A percentile compares a stretch with the other conserved stretches of the same genome.
phyloP scores from a whole-genome alignment of 1,140 invertebrate genomes.

The Pseudomyrmex cubaensis region DNA sequence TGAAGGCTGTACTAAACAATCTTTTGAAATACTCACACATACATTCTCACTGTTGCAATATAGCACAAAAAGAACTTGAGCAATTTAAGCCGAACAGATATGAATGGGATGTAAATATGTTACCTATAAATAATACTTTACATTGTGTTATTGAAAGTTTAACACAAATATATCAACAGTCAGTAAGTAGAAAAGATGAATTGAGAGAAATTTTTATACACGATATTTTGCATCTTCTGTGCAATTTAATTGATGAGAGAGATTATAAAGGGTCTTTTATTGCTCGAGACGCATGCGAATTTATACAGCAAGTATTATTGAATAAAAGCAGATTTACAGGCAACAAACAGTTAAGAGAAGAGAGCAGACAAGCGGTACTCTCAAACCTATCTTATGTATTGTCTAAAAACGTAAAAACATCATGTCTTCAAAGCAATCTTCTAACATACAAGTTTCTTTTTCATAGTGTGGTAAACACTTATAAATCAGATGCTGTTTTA shows the following conservation, averaged over 20 bases:
- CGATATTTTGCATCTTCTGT: slow-evolving; percentile 74
- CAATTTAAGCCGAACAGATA: background rate
- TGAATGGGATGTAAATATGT: too few species aligned
- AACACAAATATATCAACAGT: slow-evolving; percentile 69
- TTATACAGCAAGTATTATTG: slow-evolving; percentile 74
- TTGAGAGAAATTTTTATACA: slow-evolving; percentile 67
- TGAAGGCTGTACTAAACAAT: slow-evolving; percentile 64
- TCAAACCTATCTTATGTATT: slow-evolving; percentile 69
- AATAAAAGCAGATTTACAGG: slow-evolving; percentile 45
- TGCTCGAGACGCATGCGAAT: slow-evolving; percentile 68
- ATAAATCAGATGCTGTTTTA: slow-evolving; percentile 64
- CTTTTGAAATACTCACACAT: slow-evolving; percentile 29
- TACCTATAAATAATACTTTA: slow-evolving; percentile 13
- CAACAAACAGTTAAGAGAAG: slow-evolving; percentile 33
- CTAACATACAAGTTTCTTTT: slow-evolving; percentile 68
- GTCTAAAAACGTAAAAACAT: slow-evolving; percentile 38
- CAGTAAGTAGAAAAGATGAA: slow-evolving; percentile 58
- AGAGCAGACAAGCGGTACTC: slow-evolving; percentile 27
- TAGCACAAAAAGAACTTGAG: background rate
- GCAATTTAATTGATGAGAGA: slow-evolving; percentile 60
- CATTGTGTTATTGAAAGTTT: slow-evolving; percentile 64
- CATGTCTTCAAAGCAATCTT: slow-evolving; percentile 58
- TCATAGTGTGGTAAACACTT: slow-evolving; percentile 51
- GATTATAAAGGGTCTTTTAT: slow-evolving; percentile 61
- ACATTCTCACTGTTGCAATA: background rate